Base-by-base conservation (phyloP, 2,888 invertebrate species). In the Molorchus minor region DNA sequence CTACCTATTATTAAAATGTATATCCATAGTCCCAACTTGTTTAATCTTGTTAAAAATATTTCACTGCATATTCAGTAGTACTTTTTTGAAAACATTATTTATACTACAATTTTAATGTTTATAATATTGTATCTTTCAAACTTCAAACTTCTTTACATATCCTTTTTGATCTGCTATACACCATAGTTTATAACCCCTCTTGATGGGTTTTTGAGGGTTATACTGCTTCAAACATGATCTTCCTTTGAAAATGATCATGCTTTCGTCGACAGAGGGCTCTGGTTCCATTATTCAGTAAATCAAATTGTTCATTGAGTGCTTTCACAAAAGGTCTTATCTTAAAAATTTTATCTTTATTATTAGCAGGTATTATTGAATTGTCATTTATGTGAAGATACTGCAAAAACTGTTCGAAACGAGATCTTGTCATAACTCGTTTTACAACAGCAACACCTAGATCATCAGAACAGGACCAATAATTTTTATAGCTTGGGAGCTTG, bases 181-280 rank as follows among this genome's bases (percentile, higher is more conserved):
- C 58, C 61, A 65, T 15, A 57, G 29, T 46, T 64, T 67, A 30
- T 62, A 62, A 2, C 63, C 62, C 7, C 64, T 40, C 40, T 65
- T 67, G 3, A 30, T 46, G 3, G 47, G 47, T 2, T 33, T 47
- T 3, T 8, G 1, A 12, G 30, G 47, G 16, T 47, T 47, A 10
- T 33, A 47, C 13, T 13, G 47, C 19, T 47, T 47, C 15, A 25
- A 25, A 25, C 15, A 12, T 7, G 16, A n/a, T 4, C 47, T 21
- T 3, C 47, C 53, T 13, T 44, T 43, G 43, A 53, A 43, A 0
- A 44, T 2, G n/a, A 53, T 53, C 29, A 53, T 41, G 5, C 30
- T 30, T 20, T 53, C 53, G 15, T 53, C 43, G n/a, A 53, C 12
- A 4, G n/a, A n/a, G n/a, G n/a, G n/a, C n/a, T n/a, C n/a, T n/a